Conservation (phyloP, 2,888 invertebrate species). For the Carcina quercana region DNA sequence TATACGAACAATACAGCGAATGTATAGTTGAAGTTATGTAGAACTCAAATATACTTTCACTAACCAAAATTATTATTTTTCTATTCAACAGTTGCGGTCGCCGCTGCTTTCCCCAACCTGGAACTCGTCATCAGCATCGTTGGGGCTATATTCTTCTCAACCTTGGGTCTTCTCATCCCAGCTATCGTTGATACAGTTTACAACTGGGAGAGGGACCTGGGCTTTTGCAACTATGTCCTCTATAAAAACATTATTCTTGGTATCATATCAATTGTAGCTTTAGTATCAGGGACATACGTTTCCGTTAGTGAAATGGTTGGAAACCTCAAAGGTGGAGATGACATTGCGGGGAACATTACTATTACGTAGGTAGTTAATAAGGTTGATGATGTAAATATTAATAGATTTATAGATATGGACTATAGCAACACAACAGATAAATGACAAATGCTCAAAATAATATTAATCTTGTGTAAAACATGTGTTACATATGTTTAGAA, state of each 20-base stretch:
- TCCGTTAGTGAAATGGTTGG: conserved; percentile 47
- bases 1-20: neutral
- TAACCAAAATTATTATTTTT: neutral
- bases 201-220: conserved; percentile 79
- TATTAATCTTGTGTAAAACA: too few relatives aligned
- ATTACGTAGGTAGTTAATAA: too few relatives aligned
- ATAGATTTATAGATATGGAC: neutral
- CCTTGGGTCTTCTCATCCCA: conserved; percentile 83
- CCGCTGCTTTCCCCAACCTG: conserved; percentile 86
- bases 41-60: neutral
- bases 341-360: conserved; percentile 11
- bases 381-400: too few relatives aligned
- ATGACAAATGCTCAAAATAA: too few relatives aligned
- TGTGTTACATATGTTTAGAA: too few relatives aligned
- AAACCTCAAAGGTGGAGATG: conserved; percentile 8
- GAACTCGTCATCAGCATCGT: conserved; percentile 92
- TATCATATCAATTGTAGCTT: conserved; percentile 40
- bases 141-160: conserved; percentile 85
- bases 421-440: too few relatives aligned
- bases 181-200: conserved; percentile 83
- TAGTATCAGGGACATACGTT: conserved; percentile 53
- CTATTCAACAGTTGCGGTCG: conserved; percentile 76
- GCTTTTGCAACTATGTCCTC: conserved; percentile 77
- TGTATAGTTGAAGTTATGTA: neutral
- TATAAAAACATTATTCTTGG: conserved; percentile 76